Conservation (phyloP, 2,797 vertebrate species). For the Hipposideros larvatus region DNA sequence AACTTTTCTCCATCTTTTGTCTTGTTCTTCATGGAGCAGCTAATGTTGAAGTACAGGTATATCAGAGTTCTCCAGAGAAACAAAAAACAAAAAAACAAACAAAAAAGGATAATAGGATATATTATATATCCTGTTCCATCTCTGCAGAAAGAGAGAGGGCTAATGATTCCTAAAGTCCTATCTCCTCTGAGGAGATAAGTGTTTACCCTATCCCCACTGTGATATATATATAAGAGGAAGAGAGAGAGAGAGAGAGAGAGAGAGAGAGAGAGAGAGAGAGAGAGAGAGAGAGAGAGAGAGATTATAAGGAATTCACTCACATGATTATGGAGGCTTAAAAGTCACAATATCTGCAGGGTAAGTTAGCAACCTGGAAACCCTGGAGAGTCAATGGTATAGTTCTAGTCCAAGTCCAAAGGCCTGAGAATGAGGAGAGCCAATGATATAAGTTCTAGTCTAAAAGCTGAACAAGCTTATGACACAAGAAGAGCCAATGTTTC, state of each 20-base stretch:
- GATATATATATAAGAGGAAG: background rate
- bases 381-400: too few species aligned
- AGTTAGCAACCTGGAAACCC: background rate
- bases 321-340: background rate
- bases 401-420: background rate
- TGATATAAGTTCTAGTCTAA: background rate
- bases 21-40: background rate
- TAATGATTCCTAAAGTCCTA: background rate
- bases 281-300: background rate
- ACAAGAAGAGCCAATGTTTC: background rate
- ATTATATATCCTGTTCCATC: background rate
- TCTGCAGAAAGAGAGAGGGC: background rate
- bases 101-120: background rate
- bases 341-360: background rate
- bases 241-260: background rate
- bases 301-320: background rate
- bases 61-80: background rate
- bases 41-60: background rate
- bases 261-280: background rate
- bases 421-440: background rate
- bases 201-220: background rate
- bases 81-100: background rate
- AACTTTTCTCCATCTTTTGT: conserved; percentile 12
- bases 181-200: background rate
- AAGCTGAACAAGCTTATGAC: background rate